Base-by-base conservation (phyloP, 2,113 vertebrate genomes). In the Scatophagus argus region DNA sequence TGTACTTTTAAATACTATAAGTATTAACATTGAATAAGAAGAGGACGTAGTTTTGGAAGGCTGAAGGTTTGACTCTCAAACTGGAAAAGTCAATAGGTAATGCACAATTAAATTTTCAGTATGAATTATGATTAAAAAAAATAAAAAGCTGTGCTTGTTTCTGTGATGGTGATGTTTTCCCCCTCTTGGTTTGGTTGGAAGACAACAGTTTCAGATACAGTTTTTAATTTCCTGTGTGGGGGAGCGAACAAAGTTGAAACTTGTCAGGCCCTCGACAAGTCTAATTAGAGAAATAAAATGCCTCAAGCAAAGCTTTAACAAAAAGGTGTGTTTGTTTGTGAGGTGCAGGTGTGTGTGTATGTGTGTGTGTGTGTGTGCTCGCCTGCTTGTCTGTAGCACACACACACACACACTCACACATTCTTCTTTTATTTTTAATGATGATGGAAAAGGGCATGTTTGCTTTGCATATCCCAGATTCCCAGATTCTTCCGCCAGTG, bases 211-310 rank as follows among this genome's bases (percentile, higher is more conserved):
- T 83, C 31, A 71, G 46, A 85, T 62, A 66, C 59, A 38, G 68
- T 71, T 89, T 86, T 83, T 80, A 79, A 90, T 87, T 91, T 92
- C 86, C 89, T 89, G 79, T 74, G 58, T 55, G 63, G 41, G 73
- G 79, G 21, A 75, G 49, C 25, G 39, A 86, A 87, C 80, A 75
- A 81, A 89, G 78, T 83, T 72, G 65, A 84, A 60, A 84, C 84
- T 84, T 83, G 83, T 83, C 76, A 80, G 82, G 29, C 38, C 54
- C 39, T 70, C 29, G 73, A 87, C 81, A 52, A 78, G 71, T 79
- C 74, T 86, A 84, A 89, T 86, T 86, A 81, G 71, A 86, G 81
- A 82, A 79, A 83, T 63, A 39, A 74, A 88, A 74, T 0, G 83
- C 88, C 87, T 70, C 3, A 3, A 77, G 88, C 79, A 36, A 82